Base-by-base conservation (phyloP, 2,113 vertebrate species). In the Marmota flaviventris region DNA sequence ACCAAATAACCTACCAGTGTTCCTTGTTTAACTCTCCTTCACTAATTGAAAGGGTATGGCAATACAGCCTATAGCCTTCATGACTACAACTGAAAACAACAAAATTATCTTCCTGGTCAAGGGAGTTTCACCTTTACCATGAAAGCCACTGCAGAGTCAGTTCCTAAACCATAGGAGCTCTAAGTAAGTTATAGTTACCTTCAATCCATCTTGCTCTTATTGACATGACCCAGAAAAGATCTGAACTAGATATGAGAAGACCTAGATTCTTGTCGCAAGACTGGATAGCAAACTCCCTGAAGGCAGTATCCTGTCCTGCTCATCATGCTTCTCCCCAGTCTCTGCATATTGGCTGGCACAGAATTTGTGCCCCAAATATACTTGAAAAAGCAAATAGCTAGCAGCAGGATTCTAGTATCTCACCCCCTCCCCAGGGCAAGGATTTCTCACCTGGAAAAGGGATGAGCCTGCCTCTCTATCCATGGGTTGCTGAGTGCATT, bases 201-300 rank as follows among this genome's bases (percentile, higher is more conserved):
- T 91, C 82, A 75, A 53, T 72, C 61, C 86, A 37, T 45, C 67
- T 89, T 51, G 18, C 78, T 93, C 53, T 92, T 39, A 92, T 51
- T 58, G 63, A 63, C 24, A 75, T 22, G 39, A 61, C 22, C 27
- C 34, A 58, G 61, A 51, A 85, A 79, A 92, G 34, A 93, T 88
- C 0, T 88, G 77, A 85, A 90, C 2, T 42, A 93, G 65, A 63
- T 6, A 91, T 65, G 32, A 51, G 39, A 73, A 27, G 76, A 79
- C 24, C n/a, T 89, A 24, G 20, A 69, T 56, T 72, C 73, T 76
- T 73, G 34, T 53, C 22, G 29, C n/a, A 63, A 58, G 61, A 63
- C 53, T 42, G 34, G 65, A 90, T 0, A 42, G 56, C 37, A 90
- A 96, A 88, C 1, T 37, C 11, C 48, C 22, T 72, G 70, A 86